Evolutionary conservation across 1,140 invertebrate genomes (phyloP).

Genomic region (Pinna nobilis): DNA sequence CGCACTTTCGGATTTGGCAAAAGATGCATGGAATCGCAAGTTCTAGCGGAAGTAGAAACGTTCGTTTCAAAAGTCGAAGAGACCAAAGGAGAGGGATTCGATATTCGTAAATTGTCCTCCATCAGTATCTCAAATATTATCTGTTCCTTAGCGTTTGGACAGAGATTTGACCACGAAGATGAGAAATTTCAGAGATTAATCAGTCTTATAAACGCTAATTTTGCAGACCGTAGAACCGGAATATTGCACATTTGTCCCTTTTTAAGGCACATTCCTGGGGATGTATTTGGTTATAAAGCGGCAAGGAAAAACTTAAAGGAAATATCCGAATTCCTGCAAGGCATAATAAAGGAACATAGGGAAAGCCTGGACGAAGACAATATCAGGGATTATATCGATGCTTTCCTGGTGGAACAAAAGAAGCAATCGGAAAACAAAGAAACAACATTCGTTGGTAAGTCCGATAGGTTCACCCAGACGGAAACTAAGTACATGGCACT

Average conservation of each 20-base stretch:
- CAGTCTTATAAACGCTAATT: neutral
- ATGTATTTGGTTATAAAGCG: constrained; percentile 18
- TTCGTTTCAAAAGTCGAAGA: constrained; percentile 33
- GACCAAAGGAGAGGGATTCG: neutral
- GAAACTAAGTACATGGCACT: too few species aligned
- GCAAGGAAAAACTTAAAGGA: neutral
- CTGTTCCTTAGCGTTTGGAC: constrained; percentile 91
- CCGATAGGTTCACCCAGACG: too few species aligned
- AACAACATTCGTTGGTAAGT: constrained; percentile 5
- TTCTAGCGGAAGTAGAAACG: constrained; percentile 76
- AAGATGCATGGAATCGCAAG: constrained; percentile 81
- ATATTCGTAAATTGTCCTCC: constrained; percentile 1
- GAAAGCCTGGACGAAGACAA: constrained; percentile 23
- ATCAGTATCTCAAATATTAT: constrained; percentile 92
- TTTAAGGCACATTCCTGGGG: constrained; percentile 14
- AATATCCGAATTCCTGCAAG: neutral
- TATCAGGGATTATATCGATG: constrained; percentile 22
- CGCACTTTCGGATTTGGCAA: constrained; percentile 86
- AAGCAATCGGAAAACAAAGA: neutral
- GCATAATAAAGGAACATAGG: constrained; percentile 13
- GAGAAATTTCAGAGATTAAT: constrained; percentile 32
- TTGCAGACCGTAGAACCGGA: neutral
- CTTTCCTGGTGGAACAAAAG: neutral
- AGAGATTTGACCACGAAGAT: constrained; percentile 82
- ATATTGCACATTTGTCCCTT: constrained; percentile 4